Conservation (phyloP, 2,797 vertebrate genomes). For the Clarias platycephalus region DNA sequence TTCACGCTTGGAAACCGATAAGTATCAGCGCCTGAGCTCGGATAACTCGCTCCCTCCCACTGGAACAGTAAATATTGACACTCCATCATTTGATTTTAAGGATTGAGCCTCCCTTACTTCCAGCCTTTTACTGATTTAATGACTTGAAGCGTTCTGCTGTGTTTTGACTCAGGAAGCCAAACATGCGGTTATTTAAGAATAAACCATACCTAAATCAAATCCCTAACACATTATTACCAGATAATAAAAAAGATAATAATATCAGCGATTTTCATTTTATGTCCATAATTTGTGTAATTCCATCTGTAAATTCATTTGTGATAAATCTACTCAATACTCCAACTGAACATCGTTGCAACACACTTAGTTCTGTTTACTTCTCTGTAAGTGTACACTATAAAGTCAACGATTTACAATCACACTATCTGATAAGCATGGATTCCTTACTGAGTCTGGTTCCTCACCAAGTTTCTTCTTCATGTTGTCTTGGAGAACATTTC, state of each 20-base stretch:
- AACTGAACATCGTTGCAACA: background rate
- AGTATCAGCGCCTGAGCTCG: conserved; percentile 34
- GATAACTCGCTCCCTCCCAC: conserved; percentile 27
- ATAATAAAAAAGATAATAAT: conserved; percentile 9
- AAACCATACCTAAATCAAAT: conserved; percentile 5
- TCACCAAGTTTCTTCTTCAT: background rate
- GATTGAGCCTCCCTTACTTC: conserved; percentile 25
- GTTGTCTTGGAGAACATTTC: background rate
- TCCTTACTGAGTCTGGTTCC: background rate
- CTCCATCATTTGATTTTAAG: conserved; percentile 43
- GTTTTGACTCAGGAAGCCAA: conserved; percentile 16
- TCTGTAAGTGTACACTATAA: background rate
- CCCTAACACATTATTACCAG: background rate
- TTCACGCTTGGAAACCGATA: conserved; percentile 43
- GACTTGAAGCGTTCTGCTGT: conserved; percentile 13
- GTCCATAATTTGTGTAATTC: background rate
- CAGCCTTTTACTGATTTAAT: conserved; percentile 12
- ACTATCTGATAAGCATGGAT: background rate
- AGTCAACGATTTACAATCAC: background rate
- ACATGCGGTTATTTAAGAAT: background rate
- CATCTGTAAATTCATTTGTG: background rate
- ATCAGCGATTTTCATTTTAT: background rate
- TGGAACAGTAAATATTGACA: conserved; percentile 53
- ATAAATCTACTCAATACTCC: background rate
- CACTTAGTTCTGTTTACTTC: background rate